Percentiles rank a stretch among this genome's conserved stretches.
Evolutionary conservation across 2,888 invertebrate species (phyloP).

Genomic region (Sminthurinus aureus): DNA sequence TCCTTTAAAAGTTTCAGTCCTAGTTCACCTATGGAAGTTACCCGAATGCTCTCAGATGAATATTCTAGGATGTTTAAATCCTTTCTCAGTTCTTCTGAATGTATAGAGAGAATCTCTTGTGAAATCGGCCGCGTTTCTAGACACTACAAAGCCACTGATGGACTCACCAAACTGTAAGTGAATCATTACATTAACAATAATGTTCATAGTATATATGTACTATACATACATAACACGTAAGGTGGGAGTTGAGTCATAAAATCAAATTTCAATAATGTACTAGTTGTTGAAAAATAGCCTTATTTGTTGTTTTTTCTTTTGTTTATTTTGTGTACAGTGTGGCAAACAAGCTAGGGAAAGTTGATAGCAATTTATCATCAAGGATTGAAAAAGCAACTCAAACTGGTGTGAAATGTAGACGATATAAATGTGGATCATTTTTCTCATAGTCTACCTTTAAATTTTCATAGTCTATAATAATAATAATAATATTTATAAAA

Average conservation of each 20-base stretch:
- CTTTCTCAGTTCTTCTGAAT: slow-evolving; percentile 35
- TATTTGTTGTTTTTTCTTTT: background rate
- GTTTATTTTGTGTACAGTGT: slow-evolving; percentile 9
- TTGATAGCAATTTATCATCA: slow-evolving; percentile 15
- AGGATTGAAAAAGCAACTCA: slow-evolving; percentile 33
- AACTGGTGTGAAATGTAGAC: slow-evolving; percentile 28
- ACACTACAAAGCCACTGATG: slow-evolving; percentile 35
- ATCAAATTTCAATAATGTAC: too few species aligned
- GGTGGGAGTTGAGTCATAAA: too few species aligned
- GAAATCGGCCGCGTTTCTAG: slow-evolving; percentile 39
- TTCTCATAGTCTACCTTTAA: background rate
- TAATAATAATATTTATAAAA: too few species aligned
- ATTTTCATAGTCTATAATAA: too few species aligned
- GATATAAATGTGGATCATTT: slow-evolving; percentile 28
- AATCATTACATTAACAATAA: background rate
- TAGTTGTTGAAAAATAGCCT: too few species aligned
- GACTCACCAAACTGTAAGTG: slow-evolving; percentile 38
- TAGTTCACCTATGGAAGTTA: slow-evolving; percentile 9
- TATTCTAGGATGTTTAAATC: slow-evolving; percentile 22
- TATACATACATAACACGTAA: too few species aligned
- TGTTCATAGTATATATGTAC: background rate
- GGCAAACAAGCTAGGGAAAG: slow-evolving; percentile 5
- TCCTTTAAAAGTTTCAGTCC: background rate
- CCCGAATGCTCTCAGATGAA: slow-evolving; percentile 21
- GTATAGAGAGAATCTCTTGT: slow-evolving; percentile 45